Evolutionary conservation across 2,888 invertebrate genomes (phyloP).

Genomic region (Fragum whitleyi): DNA sequence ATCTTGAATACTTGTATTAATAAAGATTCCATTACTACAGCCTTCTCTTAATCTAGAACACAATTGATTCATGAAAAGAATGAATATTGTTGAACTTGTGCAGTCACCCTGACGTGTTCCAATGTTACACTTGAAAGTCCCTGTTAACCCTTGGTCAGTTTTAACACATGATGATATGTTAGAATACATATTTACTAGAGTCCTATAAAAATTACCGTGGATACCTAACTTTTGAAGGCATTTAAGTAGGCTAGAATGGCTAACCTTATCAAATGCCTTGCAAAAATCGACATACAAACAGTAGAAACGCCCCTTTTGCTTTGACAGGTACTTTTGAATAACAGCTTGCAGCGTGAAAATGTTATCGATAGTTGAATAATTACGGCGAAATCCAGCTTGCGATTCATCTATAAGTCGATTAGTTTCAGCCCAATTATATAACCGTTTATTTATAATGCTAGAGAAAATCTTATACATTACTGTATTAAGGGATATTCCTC

Average conservation of each 20-base stretch:
- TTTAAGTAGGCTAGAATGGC: not conserved
- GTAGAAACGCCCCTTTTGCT: not conserved
- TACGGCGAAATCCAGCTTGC: no score
- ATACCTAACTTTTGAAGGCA: no score
- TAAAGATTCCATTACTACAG: not conserved
- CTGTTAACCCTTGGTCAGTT: not conserved
- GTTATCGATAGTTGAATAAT: no score
- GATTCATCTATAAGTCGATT: not conserved
- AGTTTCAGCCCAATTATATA: not conserved
- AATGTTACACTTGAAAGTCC: not conserved
- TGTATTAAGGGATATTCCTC: no score
- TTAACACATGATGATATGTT: constrained; percentile 5
- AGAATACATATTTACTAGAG: not conserved
- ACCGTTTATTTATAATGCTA: not conserved
- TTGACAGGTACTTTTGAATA: no score
- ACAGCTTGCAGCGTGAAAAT: no score
- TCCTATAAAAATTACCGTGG: not conserved
- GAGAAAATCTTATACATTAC: no score
- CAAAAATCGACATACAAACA: constrained; percentile 11
- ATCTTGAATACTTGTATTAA: not conserved
- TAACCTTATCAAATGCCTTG: constrained; percentile 5
- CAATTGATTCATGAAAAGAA: not conserved
- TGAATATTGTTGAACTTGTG: not conserved
- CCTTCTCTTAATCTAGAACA: not conserved
- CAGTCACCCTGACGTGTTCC: constrained; percentile 2